Percentiles rank a stretch among this genome's conserved stretches.
phyloP scores from a whole-genome alignment of 2,797 vertebrate genomes.

The Peromyscus melanophrys region DNA sequence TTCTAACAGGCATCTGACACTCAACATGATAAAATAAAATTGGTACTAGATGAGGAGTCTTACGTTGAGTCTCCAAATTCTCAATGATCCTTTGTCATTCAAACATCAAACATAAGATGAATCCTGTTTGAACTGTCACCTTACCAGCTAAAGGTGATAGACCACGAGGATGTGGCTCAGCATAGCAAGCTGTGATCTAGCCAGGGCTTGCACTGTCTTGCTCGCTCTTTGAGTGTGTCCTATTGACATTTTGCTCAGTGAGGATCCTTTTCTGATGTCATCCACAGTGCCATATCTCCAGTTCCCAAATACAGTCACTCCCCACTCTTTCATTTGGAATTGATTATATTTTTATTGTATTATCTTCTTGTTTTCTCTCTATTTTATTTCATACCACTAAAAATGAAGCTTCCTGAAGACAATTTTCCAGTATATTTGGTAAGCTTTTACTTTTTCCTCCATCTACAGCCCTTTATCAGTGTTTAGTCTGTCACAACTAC shows the following conservation, averaged over 20 bases:
- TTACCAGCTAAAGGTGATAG: background rate
- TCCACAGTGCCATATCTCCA: background rate
- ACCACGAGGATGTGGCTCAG: background rate
- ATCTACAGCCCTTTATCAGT: background rate
- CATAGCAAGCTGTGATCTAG: background rate
- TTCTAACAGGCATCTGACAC: background rate
- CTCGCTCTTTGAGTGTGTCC: background rate
- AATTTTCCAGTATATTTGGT: background rate
- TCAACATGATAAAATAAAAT: background rate
- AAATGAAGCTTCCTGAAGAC: background rate
- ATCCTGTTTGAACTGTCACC: background rate
- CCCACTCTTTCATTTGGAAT: background rate
- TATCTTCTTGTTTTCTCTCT: background rate
- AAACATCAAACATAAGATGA: background rate
- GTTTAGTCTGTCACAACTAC: background rate
- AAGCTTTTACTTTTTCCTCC: background rate
- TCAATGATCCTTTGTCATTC: background rate
- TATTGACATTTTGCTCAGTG: background rate
- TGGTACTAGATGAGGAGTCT: background rate
- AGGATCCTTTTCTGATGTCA: background rate
- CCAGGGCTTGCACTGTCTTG: background rate
- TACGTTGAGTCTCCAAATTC: background rate
- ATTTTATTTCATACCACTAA: background rate
- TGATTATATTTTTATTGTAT: background rate
- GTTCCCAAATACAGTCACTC: background rate